Evolutionary conservation across 1,140 invertebrate genomes (phyloP).

Genomic region (Ericerus pela): DNA sequence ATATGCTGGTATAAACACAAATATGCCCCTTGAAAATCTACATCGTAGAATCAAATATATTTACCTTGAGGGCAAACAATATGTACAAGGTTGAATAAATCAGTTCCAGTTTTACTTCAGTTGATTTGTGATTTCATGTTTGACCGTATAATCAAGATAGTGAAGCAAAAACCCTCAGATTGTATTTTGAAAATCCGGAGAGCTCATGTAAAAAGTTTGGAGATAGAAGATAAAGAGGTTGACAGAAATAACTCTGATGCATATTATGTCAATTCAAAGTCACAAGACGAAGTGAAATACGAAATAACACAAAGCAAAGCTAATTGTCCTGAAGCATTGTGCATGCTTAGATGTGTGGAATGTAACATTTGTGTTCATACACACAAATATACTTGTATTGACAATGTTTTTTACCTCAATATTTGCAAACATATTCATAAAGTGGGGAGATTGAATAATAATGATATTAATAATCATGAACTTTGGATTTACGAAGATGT

Average conservation of each 20-base stretch:
- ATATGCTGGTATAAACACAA: conserved; percentile 12
- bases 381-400: conserved; percentile 6
- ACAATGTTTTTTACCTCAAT: conserved; percentile 6
- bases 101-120: conserved; percentile 7
- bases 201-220: background rate
- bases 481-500: too few relatives aligned
- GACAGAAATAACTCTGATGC: background rate
- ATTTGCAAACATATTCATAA: conserved; percentile 11
- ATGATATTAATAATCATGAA: background rate
- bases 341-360: conserved; percentile 5
- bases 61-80: conserved; percentile 15
- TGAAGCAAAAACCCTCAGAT: background rate
- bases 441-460: background rate
- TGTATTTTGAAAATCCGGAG: background rate
- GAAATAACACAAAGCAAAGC: background rate
- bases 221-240: conserved; percentile 2
- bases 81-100: conserved; percentile 15
- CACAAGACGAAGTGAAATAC: background rate
- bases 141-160: conserved; percentile 8
- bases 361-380: conserved; percentile 11
- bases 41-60: conserved; percentile 16
- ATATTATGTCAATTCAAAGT: conserved; percentile 8
- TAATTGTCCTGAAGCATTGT: background rate
- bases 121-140: conserved; percentile 8
- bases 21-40: conserved; percentile 16